A percentile compares a stretch with the other conserved stretches of the same genome.
Conservation (phyloP, 2,888 invertebrate genomes). For the Pterobdella sp. region DNA sequence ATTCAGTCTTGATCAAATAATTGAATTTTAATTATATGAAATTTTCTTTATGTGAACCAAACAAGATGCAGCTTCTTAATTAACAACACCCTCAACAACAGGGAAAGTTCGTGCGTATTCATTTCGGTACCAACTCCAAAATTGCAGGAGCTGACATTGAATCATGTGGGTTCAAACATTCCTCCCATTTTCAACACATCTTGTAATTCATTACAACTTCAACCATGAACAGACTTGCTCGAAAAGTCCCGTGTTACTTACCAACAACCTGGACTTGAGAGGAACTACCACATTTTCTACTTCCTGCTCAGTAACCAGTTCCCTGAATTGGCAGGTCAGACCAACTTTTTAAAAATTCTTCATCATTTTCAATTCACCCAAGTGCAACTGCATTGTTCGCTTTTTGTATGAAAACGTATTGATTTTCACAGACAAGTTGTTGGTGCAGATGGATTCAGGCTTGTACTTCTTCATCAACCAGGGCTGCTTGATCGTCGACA, state of each 20-base stretch:
- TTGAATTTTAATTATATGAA: not conserved
- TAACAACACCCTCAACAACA: slow-evolving; percentile 47
- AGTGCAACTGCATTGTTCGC: too few species aligned
- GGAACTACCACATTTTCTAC: slow-evolving; percentile 99
- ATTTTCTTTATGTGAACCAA: not conserved
- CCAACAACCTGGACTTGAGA: slow-evolving; percentile 77
- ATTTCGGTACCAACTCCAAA: slow-evolving; percentile 97
- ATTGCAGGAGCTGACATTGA: slow-evolving; percentile 99
- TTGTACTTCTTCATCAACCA: slow-evolving; percentile 82
- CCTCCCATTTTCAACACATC: not conserved
- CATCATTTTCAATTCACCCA: not conserved
- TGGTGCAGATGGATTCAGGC: slow-evolving; percentile 68
- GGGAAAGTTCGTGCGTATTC: slow-evolving; percentile 99
- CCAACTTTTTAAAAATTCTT: not conserved
- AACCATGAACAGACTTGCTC: slow-evolving; percentile 63
- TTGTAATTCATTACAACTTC: too few species aligned
- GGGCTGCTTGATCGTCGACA: slow-evolving; percentile 87
- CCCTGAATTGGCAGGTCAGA: slow-evolving; percentile 29
- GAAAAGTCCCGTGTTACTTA: slow-evolving; percentile 99
- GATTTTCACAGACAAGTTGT: slow-evolving; percentile 59
- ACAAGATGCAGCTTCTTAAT: not conserved
- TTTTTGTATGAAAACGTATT: not conserved
- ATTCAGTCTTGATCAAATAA: not conserved
- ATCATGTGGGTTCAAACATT: slow-evolving; percentile 73
- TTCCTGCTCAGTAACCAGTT: slow-evolving; percentile 60